Conservation (phyloP, 2,113 vertebrate species). For the Notothenia coriiceps region DNA sequence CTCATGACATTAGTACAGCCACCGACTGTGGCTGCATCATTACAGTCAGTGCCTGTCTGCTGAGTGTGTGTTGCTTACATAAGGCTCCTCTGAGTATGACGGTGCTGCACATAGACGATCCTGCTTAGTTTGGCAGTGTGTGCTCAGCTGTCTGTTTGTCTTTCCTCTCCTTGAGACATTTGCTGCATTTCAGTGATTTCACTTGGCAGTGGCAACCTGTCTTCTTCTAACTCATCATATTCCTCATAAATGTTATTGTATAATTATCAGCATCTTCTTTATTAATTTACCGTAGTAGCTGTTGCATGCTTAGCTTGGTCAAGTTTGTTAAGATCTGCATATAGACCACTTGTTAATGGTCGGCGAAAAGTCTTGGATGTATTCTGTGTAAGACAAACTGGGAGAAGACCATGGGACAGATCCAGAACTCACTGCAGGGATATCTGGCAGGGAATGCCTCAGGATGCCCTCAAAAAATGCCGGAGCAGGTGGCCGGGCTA, state of each 20-base stretch:
- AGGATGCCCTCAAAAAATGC: not conserved
- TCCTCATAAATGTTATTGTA: not conserved
- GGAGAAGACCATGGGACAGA: constrained; percentile 1
- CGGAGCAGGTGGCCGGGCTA: not conserved
- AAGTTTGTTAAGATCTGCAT: not conserved
- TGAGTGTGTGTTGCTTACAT: constrained; percentile 54
- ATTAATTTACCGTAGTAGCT: not conserved
- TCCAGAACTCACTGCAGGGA: constrained; percentile 5
- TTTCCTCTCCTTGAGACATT: constrained; percentile 28
- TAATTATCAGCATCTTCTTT: not conserved
- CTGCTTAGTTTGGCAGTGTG: constrained; percentile 33
- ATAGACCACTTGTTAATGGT: not conserved
- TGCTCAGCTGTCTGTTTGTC: constrained; percentile 51
- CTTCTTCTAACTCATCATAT: not conserved
- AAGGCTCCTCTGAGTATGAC: constrained; percentile 48
- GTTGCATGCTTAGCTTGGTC: not conserved
- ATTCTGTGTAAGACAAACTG: not conserved
- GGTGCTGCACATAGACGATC: not conserved
- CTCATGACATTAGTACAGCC: constrained; percentile 41
- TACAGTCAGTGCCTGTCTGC: constrained; percentile 51
- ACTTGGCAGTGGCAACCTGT: constrained; percentile 2
- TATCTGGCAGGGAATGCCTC: constrained; percentile 17
- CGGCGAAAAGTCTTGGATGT: too few relatives aligned
- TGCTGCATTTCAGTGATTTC: constrained; percentile 41
- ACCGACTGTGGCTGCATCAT: constrained; percentile 45